Evolutionary conservation across 2,888 invertebrate genomes (phyloP).

Genomic region (Plagodis pulveraria): DNA sequence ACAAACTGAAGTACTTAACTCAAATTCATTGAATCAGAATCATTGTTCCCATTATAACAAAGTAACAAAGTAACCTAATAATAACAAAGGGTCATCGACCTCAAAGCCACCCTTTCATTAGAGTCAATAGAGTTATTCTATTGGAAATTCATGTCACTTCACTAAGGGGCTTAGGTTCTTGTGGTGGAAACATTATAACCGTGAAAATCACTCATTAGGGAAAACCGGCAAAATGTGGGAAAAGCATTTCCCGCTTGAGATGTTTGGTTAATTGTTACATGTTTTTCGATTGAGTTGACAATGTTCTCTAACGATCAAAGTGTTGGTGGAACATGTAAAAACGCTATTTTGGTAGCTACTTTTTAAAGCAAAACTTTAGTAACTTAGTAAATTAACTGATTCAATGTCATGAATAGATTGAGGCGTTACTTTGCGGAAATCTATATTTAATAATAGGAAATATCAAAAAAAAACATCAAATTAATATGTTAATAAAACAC

Average conservation of each 20-base stretch:
- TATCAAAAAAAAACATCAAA: too few species aligned
- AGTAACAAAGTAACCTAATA: slow-evolving; percentile 33
- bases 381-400: too few species aligned
- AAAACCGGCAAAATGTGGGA: slow-evolving; percentile 62
- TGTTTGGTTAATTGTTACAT: slow-evolving; percentile 55
- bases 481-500: too few species aligned
- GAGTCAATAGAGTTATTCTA: slow-evolving; percentile 58
- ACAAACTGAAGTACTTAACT: slow-evolving; percentile 6
- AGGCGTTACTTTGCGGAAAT: too few species aligned
- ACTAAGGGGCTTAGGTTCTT: slow-evolving; percentile 44
- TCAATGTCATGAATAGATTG: too few species aligned
- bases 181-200: slow-evolving; percentile 47
- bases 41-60: slow-evolving; percentile 36
- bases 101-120: slow-evolving; percentile 40
- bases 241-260: slow-evolving; percentile 62
- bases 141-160: slow-evolving; percentile 67
- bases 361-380: too few species aligned
- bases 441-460: too few species aligned
- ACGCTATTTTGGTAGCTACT: neutral
- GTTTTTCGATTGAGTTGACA: slow-evolving; percentile 51
- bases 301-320: slow-evolving; percentile 1
- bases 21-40: slow-evolving; percentile 29
- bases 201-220: slow-evolving; percentile 70
- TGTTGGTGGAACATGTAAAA: neutral
- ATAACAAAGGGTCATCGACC: slow-evolving; percentile 40